Evolutionary conservation across 2,113 vertebrate genomes (phyloP).

Genomic region (Peromyscus californicus): DNA sequence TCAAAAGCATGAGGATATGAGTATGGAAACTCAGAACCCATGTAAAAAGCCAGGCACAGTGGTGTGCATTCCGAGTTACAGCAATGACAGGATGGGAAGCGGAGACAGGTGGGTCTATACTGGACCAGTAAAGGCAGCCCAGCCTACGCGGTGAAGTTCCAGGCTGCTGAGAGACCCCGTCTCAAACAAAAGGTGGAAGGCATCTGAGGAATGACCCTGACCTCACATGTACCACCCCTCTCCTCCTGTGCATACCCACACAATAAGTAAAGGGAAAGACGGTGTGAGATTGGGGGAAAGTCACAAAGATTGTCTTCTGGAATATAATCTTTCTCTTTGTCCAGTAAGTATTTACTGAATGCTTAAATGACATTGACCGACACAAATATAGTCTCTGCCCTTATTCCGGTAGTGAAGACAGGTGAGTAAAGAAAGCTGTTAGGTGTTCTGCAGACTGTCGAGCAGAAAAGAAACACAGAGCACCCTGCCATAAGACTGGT

Average conservation of each 20-base stretch:
- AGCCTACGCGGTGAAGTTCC: neutral
- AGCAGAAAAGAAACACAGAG: neutral
- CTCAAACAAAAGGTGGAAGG: neutral
- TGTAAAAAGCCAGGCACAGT: neutral
- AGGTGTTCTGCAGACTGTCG: neutral
- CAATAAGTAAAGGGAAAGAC: neutral
- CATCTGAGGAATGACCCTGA: neutral
- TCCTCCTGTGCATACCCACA: too few relatives aligned
- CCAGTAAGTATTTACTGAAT: neutral
- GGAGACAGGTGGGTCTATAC: neutral
- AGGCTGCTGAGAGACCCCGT: neutral
- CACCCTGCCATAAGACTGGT: neutral
- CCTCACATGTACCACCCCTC: neutral
- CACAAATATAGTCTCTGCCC: neutral
- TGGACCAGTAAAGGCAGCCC: neutral
- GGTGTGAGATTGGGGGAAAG: neutral
- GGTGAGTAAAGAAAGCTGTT: neutral
- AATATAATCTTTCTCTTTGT: constrained; percentile 16
- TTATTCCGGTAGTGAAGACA: neutral
- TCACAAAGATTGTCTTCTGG: neutral
- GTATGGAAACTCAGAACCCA: neutral
- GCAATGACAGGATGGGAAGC: neutral
- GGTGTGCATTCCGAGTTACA: neutral
- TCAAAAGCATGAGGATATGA: neutral
- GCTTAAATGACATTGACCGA: neutral